Evolutionary conservation across 1,140 invertebrate species (phyloP).

Genomic region (Drosophila suzukii): DNA sequence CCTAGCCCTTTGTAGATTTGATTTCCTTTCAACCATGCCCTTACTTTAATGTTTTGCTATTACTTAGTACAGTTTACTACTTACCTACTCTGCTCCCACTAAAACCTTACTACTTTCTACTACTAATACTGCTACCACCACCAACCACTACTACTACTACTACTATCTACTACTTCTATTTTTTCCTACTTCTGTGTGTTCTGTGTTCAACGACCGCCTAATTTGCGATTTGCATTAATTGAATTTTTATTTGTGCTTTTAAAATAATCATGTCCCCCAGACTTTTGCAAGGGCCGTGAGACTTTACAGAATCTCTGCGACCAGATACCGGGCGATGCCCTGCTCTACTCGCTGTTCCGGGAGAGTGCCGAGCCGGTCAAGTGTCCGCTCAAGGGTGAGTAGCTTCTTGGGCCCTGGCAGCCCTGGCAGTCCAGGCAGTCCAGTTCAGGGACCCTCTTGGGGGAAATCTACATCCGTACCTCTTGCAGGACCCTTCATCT

Average conservation of each 20-base stretch:
- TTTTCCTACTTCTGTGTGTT: conserved; percentile 50
- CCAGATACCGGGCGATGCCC: conserved; percentile 93
- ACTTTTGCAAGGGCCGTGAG: conserved; percentile 91
- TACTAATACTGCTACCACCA: conserved; percentile 55
- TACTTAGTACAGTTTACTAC: conserved; percentile 45
- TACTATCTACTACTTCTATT: conserved; percentile 34
- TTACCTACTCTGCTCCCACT: conserved; percentile 41
- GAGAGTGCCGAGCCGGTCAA: conserved; percentile 92
- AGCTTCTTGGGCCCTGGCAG: conserved; percentile 14
- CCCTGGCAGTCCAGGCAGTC: conserved; percentile 23
- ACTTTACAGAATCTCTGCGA: conserved; percentile 91
- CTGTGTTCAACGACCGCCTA: conserved; percentile 49
- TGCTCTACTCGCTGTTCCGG: conserved; percentile 94
- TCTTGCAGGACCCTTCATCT: conserved; percentile 84
- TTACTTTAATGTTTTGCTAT: conserved; percentile 75
- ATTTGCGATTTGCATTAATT: conserved; percentile 84
- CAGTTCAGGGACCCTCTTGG: conserved; percentile 28
- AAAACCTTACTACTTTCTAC: conserved; percentile 53
- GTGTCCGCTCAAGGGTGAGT: conserved; percentile 90
- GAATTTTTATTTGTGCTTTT: conserved; percentile 82
- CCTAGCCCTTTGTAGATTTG: conserved; percentile 57
- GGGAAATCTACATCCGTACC: conserved; percentile 1
- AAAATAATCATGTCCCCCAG: conserved; percentile 86
- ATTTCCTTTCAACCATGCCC: conserved; percentile 33
- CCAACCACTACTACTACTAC: conserved; percentile 45